Base-by-base conservation (phyloP, 2,888 invertebrate genomes). In the Deilephila porcellus region DNA sequence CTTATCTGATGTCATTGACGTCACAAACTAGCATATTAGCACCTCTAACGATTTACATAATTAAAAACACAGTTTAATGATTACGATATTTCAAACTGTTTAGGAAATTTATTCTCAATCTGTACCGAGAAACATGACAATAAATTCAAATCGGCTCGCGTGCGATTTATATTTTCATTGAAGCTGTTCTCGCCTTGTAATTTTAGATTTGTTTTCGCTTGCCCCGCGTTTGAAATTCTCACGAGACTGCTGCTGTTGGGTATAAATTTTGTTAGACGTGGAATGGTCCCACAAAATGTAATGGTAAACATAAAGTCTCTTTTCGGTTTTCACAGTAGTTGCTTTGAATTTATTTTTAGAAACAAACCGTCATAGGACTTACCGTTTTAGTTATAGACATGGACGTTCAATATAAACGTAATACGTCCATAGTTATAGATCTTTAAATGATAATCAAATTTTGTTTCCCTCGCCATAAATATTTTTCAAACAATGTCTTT, bases 1-100 rank as follows among this genome's bases (percentile, higher is more conserved):
- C 45, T 14, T 45, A 45, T 17, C 56, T 64, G n/a, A 72, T 72
- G 56, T n/a, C 34, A 56, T 74, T 78, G 76, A 79, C 78, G 78
- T 78, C 77, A 80, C 74, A 60, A 72, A 70, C 52, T 70, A 56
- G 56, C 17, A 73, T 75, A 75, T 76, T 74, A 76, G 60, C 52
- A 56, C 67, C 74, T 72, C 67, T 73, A 76, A 76, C 64, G 76
- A 76, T 74, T 64, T 74, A 70, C 71, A 72, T 71, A 71, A 73
- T 78, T 76, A 78, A 76, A 74, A 53, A 63, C 37, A 60, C 59
- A 63, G 20, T 64, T 70, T 74, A 56, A 76, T 74, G 60, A 74
- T 78, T 73, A 74, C 60, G 62, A 71, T 62, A 70, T 71, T 34
- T 29, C 34, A 52, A n/a, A 62, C 20, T 34, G 52, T 19, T 70